Conservation (phyloP, 2,113 vertebrate species). For the Callipepla squamata region DNA sequence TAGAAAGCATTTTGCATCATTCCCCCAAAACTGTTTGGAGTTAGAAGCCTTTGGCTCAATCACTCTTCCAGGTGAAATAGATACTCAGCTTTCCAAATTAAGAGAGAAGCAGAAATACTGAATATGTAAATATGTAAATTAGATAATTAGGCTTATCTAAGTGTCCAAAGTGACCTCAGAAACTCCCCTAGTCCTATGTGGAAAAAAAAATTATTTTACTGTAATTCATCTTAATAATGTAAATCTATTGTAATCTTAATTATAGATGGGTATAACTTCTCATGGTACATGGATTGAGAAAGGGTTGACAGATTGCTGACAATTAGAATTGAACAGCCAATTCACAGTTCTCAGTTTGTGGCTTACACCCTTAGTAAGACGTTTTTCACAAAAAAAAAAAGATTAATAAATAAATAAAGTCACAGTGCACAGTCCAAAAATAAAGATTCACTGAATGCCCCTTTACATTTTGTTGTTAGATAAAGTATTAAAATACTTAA, state of each 20-base stretch:
- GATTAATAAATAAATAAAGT: background rate
- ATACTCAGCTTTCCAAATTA: background rate
- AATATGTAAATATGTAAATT: background rate
- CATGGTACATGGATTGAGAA: background rate
- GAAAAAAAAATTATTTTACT: background rate
- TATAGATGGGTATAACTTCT: background rate
- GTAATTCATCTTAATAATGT: background rate
- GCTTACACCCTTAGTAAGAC: background rate
- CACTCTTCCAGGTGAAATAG: rapidly evolving
- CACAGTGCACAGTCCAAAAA: background rate
- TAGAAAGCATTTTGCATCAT: background rate
- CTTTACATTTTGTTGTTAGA: background rate
- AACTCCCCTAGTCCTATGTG: background rate
- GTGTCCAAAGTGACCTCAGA: background rate
- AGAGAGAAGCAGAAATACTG: background rate
- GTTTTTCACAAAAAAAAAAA: background rate
- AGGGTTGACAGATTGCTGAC: background rate
- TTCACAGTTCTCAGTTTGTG: background rate
- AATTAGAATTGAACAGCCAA: background rate
- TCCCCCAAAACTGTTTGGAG: background rate
- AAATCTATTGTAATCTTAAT: background rate
- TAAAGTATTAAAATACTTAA: background rate
- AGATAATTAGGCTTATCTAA: background rate
- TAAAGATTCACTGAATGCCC: background rate
- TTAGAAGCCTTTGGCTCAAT: background rate